Evolutionary conservation across 1,140 invertebrate species (phyloP), one percentile per base, ranked within the genome.

Genomic region (Mycetomoellerius zeteki): DNA sequence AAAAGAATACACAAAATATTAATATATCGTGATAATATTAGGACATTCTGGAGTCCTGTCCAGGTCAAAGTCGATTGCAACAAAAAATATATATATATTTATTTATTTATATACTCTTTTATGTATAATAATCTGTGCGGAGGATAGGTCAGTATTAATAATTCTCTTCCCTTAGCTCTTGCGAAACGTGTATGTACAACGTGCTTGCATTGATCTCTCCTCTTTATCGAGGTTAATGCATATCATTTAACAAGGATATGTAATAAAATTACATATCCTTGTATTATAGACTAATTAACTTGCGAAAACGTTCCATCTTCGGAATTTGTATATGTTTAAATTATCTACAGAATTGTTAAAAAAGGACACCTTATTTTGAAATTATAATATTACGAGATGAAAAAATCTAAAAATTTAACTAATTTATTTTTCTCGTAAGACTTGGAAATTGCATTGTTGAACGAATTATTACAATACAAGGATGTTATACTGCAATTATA

Each of bases 1-100:
- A 92, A 91, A 93, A 93, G 94, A 92, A 94, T 94, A 94, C 92
- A 95, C 91, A 93, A 93, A 95, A 94, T 95, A 95, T 94, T 95
- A 92, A 94, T 94, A 93, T 92, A 93, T 92, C 92, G 92, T 93
- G 91, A 92, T 93, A 93, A 92, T 94, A 93, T 94, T 94, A 94
- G 92, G 92, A 94, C 90, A 93, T 89, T 90, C 93, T 94, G 93
- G 93, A 94, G 88, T 88, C 90, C 92, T 93, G 91, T 91, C 93
- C 94, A 94, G 92, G 89, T 93, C 91, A 91, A 94, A 93, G 89
- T 95, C 91, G 91, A 92, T 93, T 92, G 90, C 89, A 93, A 94
- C 92, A 93, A 93, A 84, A 93, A 92, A 87, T 85, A 88, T 72
- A 93, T 92, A 92, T 89, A 87, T 94, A 90, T 89, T 24, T 89